These are phyloP conservation scores for Lutraria rhynchaena DNA, from an alignment of 1,140 invertebrate genomes.

Conservation along the genomic window DNA sequence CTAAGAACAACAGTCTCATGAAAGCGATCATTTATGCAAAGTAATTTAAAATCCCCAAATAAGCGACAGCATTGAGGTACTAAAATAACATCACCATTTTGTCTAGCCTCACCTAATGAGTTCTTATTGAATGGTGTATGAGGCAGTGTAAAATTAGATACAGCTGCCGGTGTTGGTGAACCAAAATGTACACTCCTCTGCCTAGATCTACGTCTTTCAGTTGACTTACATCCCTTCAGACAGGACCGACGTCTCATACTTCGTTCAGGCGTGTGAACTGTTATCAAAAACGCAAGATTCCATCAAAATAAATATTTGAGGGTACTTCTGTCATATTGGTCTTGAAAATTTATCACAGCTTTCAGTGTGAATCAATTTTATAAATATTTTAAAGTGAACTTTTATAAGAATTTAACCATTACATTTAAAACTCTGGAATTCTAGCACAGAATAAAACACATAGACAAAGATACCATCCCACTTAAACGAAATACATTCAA, in stretches of 20 bases:
- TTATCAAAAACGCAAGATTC: too few relatives aligned
- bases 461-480: too few relatives aligned
- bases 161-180: background rate
- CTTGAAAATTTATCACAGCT: too few relatives aligned
- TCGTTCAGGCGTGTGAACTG: conserved; percentile 36
- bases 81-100: background rate
- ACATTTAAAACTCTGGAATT: too few relatives aligned
- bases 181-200: conserved; percentile 22
- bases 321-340: too few relatives aligned
- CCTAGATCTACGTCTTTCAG: conserved; percentile 23
- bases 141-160: conserved; percentile 4
- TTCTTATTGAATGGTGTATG: conserved; percentile 44
- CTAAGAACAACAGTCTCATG: background rate
- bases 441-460: too few relatives aligned
- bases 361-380: too few relatives aligned
- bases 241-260: background rate
- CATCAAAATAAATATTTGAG: too few relatives aligned
- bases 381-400: too few relatives aligned
- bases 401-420: too few relatives aligned
- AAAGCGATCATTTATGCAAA: background rate
- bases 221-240: conserved; percentile 41
- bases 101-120: conserved; percentile 26
- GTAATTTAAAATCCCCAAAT: background rate
- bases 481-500: too few relatives aligned
- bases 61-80: background rate